Evolutionary conservation across 2,113 vertebrate species (phyloP), one percentile per base, ranked within the genome.

Genomic region (Mystacornis crossleyi): DNA sequence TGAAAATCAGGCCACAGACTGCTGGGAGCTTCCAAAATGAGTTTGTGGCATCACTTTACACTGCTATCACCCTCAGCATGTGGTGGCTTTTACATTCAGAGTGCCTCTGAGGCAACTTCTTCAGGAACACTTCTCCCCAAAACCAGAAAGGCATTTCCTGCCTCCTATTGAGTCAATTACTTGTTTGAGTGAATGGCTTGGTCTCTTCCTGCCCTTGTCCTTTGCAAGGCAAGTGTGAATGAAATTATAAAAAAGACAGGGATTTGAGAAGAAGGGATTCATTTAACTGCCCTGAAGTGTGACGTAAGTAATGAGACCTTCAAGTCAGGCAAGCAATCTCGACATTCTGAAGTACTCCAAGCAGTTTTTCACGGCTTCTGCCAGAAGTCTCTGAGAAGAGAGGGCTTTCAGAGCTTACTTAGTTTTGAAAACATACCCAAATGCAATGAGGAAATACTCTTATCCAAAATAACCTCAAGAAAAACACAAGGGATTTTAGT

Each of bases 391-490:
- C 23, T 72, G 53, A 82, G 66, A 89, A 53, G 26, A 72, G 61
- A 86, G 43, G 36, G 66, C 89, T 86, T 51, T 77, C 62, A 77
- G 62, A 79, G 82, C 51, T 90, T 81, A 38, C 40, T 20, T 15
- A 42, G 81, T 78, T 94, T 90, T 93, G 91, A 90, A 95, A 95
- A 95, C 58, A 82, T 51, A 81, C 40, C 48, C 28, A 61, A 82
- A 64, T 57, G 62, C 54, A 89, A 90, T 65, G 85, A 96, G 91
- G 81, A 95, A 95, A 95, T 89, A 61, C 29, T 84, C 66, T 72
- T 87, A 48, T 97, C 86, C 65, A 61, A 92, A 92, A 94, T 89
- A 94, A 89, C 89, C 83, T 96, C 61, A 91, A 94, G 66, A 89
- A 94, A 93, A 94, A 82, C 86, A 87, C 45, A 24, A 57, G 86